Conservation (phyloP, 2,797 vertebrate species). For the Malacoctenus gilli region DNA sequence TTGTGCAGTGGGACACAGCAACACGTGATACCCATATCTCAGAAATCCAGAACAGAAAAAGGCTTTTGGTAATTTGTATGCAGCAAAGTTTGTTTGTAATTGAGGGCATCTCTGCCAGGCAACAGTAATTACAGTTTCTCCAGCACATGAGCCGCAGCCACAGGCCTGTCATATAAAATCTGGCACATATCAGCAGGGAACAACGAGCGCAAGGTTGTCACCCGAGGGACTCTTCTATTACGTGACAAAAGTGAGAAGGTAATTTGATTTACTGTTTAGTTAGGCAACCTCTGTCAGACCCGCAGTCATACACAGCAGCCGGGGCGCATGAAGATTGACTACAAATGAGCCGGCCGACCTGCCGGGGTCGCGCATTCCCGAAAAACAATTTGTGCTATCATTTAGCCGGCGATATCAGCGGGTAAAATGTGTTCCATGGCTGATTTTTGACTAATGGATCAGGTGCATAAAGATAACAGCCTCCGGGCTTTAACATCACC, state of each 20-base stretch:
- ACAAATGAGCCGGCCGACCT: slow-evolving; percentile 85
- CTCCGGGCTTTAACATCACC: slow-evolving; percentile 25
- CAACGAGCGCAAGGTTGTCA: slow-evolving; percentile 73
- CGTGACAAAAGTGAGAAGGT: slow-evolving; percentile 78
- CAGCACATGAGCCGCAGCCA: slow-evolving; percentile 43
- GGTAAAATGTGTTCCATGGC: slow-evolving; percentile 58
- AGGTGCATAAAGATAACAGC: slow-evolving; percentile 48
- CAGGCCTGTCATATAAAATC: slow-evolving; percentile 65
- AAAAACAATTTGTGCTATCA: slow-evolving; percentile 77
- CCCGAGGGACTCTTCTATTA: slow-evolving; percentile 76
- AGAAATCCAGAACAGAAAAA: slow-evolving; percentile 35
- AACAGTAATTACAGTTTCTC: slow-evolving; percentile 75
- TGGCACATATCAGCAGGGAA: slow-evolving; percentile 71
- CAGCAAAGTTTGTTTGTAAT: slow-evolving; percentile 67
- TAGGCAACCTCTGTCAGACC: slow-evolving; percentile 82
- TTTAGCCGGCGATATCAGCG: slow-evolving; percentile 55
- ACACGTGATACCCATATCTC: slow-evolving; percentile 24
- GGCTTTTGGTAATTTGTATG: slow-evolving; percentile 55
- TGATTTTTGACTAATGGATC: slow-evolving; percentile 64
- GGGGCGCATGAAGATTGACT: slow-evolving; percentile 66
- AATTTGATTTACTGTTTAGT: slow-evolving; percentile 88
- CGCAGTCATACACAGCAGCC: slow-evolving; percentile 73
- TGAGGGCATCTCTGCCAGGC: slow-evolving; percentile 70
- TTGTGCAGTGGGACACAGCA: neutral
- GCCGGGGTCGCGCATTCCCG: slow-evolving; percentile 72